These are phyloP conservation scores for Scrobipalpa atriplicella DNA, from an alignment of 2,888 invertebrate species.

Conservation along the genomic window DNA sequence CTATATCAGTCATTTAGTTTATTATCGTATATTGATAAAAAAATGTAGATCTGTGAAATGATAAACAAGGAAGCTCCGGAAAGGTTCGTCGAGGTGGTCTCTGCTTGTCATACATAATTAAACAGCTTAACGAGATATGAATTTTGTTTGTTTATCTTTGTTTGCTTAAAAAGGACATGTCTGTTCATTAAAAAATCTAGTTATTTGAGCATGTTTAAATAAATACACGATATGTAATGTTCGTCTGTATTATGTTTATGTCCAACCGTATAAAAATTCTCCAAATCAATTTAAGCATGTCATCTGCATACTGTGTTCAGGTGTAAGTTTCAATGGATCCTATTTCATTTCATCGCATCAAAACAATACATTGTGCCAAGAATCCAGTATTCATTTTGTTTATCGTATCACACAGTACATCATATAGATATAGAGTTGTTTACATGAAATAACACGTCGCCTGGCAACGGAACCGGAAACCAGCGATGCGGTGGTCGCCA, in stretches of 20 bases:
- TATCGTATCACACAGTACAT: background rate
- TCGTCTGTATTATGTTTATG: too few species aligned
- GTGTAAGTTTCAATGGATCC: too few species aligned
- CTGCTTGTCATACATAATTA: background rate
- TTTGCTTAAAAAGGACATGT: background rate
- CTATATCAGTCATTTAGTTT: background rate
- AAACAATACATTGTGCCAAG: too few species aligned
- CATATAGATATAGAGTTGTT: background rate
- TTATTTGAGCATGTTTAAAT: too few species aligned
- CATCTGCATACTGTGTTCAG: too few species aligned
- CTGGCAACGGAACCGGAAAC: constrained; percentile 21
- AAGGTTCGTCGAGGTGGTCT: constrained; percentile 2
- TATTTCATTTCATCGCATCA: too few species aligned
- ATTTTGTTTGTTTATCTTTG: background rate
- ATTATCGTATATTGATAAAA: too few species aligned
- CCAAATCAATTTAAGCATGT: too few species aligned
- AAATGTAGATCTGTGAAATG: background rate
- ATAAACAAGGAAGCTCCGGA: background rate
- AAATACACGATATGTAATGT: too few species aligned
- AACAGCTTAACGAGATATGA: background rate
- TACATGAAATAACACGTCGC: constrained; percentile 8
- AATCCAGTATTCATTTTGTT: too few species aligned
- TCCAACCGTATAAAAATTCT: too few species aligned
- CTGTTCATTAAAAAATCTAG: background rate
- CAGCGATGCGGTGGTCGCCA: constrained; percentile 9